These are phyloP conservation scores for Bombus cullumanus DNA, from an alignment of 1,140 invertebrate genomes.

Conservation along the genomic window DNA sequence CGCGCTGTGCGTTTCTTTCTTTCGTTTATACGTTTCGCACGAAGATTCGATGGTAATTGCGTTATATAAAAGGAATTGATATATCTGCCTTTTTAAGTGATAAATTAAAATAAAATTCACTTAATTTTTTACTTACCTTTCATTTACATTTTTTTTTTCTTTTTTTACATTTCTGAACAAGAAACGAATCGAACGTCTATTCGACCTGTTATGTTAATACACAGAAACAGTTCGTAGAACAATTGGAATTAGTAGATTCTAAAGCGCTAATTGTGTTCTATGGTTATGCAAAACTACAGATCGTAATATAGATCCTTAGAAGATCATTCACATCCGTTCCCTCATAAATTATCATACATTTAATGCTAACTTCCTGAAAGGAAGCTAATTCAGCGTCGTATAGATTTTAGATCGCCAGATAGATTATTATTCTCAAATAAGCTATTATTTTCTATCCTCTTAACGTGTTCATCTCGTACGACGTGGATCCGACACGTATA, in stretches of 20 bases:
- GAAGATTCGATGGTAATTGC: neutral
- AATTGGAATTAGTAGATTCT: neutral
- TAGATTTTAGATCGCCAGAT: neutral
- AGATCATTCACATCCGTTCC: slow-evolving; percentile 4
- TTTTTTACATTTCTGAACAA: neutral
- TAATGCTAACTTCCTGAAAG: neutral
- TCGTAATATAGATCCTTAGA: neutral
- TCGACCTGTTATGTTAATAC: neutral
- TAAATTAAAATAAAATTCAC: neutral
- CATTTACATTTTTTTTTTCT: neutral
- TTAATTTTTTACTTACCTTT: too few species aligned
- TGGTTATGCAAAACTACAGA: neutral
- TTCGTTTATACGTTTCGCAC: too few species aligned
- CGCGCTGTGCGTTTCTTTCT: too few species aligned
- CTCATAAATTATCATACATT: slow-evolving; percentile 25
- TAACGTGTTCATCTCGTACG: too few species aligned
- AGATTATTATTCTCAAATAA: neutral
- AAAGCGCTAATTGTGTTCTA: neutral
- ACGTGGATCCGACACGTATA: too few species aligned
- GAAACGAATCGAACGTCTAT: neutral
- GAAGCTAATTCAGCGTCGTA: neutral
- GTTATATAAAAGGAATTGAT: neutral
- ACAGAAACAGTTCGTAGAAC: neutral
- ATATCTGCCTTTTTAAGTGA: neutral
- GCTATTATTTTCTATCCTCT: neutral